Base-by-base conservation (phyloP, 1,140 invertebrate species). In the Drosophila lini region DNA sequence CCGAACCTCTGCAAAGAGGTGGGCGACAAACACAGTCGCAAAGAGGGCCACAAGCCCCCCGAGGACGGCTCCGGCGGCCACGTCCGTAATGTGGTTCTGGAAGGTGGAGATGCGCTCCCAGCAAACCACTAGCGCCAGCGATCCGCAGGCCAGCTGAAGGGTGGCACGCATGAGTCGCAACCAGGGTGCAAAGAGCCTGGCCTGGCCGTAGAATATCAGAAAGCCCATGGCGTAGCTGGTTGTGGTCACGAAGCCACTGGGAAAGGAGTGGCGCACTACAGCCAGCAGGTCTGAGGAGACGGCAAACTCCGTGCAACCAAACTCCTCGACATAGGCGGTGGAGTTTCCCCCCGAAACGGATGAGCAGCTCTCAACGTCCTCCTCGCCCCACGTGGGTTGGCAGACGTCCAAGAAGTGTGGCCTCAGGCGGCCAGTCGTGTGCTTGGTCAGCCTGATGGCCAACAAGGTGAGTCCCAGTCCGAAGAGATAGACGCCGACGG, bases 351-450 rank as follows among this genome's bases (percentile, higher is more conserved):
- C 7, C 4, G 48, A 9, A 11, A 13, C 15, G 6, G 6, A 44
- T 28, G 69, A 28, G 47, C 83, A 75, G 44, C 32, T 71, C 15
- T 65, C 44, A 2, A 9, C 32, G 15, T 22, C 16, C 34, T 56
- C 53, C 44, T 63, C 74, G 4, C 53, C 80, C 84, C 84, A 89
- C 5, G 38, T 83, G 44, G 90, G 90, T 36, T 90, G 77, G 45
- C 90, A 91, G 8, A 91, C 81, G 16, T 91, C 90, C 10, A 85
- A 60, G 59, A 91, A 91, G 32, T 91, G 73, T 10, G 90, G 90
- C 25, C 83, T 65, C 50, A 91, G 45, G 0, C 90, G 83, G 4
- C 90, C 90, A 0, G 81, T 79, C 2, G 69, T 59, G 13, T 59
- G 55, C 56, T 91, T 90, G n/a, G 77, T 85, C 10, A 81, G 7